Evolutionary conservation across 1,140 invertebrate genomes (phyloP).

Genomic region (roundworm (Caenorhabditis elegans)): DNA sequence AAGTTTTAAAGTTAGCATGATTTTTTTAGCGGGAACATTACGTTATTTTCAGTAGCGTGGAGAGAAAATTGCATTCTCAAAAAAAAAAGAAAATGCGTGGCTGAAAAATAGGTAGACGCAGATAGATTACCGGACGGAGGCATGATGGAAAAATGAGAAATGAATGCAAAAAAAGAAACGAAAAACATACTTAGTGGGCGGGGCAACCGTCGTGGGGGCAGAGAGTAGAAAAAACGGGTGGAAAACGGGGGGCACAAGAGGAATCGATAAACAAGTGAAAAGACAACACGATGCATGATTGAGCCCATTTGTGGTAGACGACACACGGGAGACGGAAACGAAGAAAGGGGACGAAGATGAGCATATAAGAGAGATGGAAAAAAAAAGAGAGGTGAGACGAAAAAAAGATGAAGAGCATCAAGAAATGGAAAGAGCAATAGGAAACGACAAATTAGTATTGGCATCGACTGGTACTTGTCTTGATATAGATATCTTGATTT

Average conservation of each 20-base stretch:
- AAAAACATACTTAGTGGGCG: not conserved
- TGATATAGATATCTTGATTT: too few relatives aligned
- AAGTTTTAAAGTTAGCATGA: too few relatives aligned
- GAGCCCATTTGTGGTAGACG: constrained; percentile 2
- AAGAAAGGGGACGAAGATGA: not conserved
- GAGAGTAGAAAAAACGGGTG: not conserved
- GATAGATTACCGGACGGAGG: not conserved
- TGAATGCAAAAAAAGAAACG: not conserved
- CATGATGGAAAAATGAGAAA: not conserved
- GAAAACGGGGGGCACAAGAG: not conserved
- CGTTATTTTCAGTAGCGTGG: too few relatives aligned
- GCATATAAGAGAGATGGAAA: not conserved
- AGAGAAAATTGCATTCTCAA: not conserved
- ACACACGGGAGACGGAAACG: not conserved
- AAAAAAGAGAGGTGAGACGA: not conserved
- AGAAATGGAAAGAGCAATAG: too few relatives aligned
- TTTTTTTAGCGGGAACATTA: too few relatives aligned
- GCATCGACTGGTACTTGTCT: too few relatives aligned
- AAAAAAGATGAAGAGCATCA: too few relatives aligned
- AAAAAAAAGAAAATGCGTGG: not conserved
- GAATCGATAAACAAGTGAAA: constrained; percentile 24
- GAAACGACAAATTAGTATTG: too few relatives aligned
- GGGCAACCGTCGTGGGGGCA: too few relatives aligned
- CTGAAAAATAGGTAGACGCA: too few relatives aligned
- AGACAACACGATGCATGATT: constrained; percentile 4